A percentile compares a stretch with the other conserved stretches of the same genome.
These are phyloP conservation scores for Aleiodes testaceus DNA, from an alignment of 2,888 invertebrate genomes.

Conservation along the genomic window DNA sequence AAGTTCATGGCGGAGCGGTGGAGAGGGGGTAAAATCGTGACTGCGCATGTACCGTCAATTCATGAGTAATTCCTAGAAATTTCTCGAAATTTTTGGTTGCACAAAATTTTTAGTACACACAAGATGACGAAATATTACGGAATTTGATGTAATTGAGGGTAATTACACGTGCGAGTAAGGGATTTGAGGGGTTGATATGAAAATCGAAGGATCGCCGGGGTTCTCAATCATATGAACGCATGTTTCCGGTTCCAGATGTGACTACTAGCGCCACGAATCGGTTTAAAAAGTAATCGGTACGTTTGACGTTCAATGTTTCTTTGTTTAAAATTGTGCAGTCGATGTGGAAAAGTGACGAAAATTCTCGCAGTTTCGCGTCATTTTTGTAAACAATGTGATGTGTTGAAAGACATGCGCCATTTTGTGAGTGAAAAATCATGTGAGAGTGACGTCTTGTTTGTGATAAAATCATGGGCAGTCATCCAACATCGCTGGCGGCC, in stretches of 20 bases:
- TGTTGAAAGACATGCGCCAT: background rate
- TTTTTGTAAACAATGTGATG: no score
- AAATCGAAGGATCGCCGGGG: no score
- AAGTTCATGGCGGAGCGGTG: constrained; percentile 31
- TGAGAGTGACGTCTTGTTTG: constrained; percentile 19
- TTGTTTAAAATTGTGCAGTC: no score
- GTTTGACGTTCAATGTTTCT: no score
- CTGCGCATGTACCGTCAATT: constrained; percentile 28
- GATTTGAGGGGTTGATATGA: background rate
- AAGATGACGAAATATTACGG: no score
- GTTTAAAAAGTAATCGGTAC: no score
- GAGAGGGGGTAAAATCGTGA: background rate
- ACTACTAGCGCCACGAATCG: constrained; percentile 6
- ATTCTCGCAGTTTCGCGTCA: no score
- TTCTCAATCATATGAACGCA: background rate
- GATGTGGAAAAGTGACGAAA: no score
- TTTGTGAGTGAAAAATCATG: constrained; percentile 14
- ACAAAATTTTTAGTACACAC: no score
- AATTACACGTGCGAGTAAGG: no score
- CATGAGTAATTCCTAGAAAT: background rate
- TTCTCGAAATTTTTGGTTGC: constrained; percentile 1
- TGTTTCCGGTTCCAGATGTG: constrained; percentile 7
- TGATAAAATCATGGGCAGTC: background rate
- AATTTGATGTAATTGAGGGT: no score
- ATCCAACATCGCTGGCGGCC: constrained; percentile 12